These are phyloP conservation scores for Diabrotica balteata DNA, from an alignment of 2,888 invertebrate species.

Conservation along the genomic window DNA sequence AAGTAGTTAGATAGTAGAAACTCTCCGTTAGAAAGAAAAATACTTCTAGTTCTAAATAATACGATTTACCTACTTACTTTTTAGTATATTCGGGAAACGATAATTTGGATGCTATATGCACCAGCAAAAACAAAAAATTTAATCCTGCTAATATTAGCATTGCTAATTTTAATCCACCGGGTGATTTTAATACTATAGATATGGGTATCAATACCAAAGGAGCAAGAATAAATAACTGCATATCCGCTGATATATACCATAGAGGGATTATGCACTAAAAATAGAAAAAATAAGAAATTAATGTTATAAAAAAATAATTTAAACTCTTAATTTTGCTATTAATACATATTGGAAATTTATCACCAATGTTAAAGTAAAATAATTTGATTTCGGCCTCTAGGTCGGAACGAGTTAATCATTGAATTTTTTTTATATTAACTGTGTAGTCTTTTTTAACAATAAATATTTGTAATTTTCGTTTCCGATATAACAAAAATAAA, in stretches of 20 bases:
- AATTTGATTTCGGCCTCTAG: too few species aligned
- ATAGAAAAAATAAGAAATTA: not conserved
- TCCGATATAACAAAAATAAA: too few species aligned
- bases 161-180: constrained; percentile 26
- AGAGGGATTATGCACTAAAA: constrained; percentile 53
- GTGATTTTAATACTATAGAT: constrained; percentile 35
- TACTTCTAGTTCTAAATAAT: too few species aligned
- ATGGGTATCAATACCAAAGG: constrained; percentile 52
- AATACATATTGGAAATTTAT: too few species aligned
- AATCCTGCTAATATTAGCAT: constrained; percentile 34
- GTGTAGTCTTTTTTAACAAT: too few species aligned
- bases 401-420: too few species aligned
- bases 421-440: too few species aligned
- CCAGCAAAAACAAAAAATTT: constrained; percentile 31
- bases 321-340: constrained; percentile 5
- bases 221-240: constrained; percentile 54
- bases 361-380: too few species aligned
- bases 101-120: constrained; percentile 34
- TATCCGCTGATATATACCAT: constrained; percentile 57
- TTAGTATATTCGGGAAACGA: constrained; percentile 31
- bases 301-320: not conserved
- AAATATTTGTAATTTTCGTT: too few species aligned
- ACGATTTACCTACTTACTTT: constrained; percentile 40
- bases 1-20: too few species aligned
- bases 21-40: too few species aligned